Evolutionary conservation across 2,888 invertebrate genomes (phyloP).

Genomic region (Nephrotoma appendiculata): DNA sequence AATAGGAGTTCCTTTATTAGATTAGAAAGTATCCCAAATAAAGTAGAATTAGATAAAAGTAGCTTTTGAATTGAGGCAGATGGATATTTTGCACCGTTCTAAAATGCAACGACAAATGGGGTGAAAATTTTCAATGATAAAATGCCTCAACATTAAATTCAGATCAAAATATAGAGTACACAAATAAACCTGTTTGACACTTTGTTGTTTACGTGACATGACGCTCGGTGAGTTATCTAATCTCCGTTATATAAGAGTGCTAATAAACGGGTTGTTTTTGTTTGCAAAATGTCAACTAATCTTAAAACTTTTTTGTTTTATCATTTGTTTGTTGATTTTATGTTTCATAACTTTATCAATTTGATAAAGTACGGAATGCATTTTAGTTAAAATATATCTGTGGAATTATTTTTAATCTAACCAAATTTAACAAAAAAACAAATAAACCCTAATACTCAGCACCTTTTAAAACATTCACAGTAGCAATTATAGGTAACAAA

Average conservation of each 20-base stretch:
- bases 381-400: background rate
- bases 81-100: background rate
- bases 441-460: no score
- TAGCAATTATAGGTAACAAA: no score
- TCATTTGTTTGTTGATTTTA: background rate
- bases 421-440: no score
- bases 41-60: no score
- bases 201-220: background rate
- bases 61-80: background rate
- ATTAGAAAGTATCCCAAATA: no score
- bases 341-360: background rate
- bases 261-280: background rate
- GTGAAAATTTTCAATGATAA: background rate
- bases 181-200: background rate
- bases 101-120: background rate
- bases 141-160: background rate
- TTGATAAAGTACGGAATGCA: background rate
- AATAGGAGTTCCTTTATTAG: background rate
- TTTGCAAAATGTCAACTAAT: background rate
- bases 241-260: background rate
- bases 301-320: background rate
- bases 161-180: background rate
- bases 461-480: no score
- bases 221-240: background rate
- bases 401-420: no score